Evolutionary conservation across 1,140 invertebrate species (phyloP), one percentile per base, ranked within the genome.

Genomic region (Reticulitermes speratus): DNA sequence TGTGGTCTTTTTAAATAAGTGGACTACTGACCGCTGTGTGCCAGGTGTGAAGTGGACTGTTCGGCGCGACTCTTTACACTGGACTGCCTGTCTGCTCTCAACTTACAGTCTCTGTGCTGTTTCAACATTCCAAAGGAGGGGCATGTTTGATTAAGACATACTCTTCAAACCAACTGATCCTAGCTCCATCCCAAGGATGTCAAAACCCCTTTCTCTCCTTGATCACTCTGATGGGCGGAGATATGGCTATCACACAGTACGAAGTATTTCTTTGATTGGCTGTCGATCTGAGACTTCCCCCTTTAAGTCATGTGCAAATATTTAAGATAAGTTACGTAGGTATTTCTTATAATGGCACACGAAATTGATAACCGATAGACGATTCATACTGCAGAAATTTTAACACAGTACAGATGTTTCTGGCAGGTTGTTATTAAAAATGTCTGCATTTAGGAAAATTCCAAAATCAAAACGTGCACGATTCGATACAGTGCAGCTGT

Each of bases 211-310:
- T 75, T 25, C n/a, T 75, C n/a, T 30, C 65, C 65, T 75, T 12
- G 25, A 75, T 75, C 65, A 30, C 8, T 75, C 65, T 30, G n/a
- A 75, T 75, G 65, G 65, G 65, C 65, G 65, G 65, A 11, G 65
- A 75, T 12, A 30, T 30, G 25, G n/a, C 65, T 75, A 75, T 75
- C 65, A 75, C 9, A 75, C n/a, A n/a, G n/a, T 30, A 75, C n/a
- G 25, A 75, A 8, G 16, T 25, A 75, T 75, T 75, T 75, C 65
- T 75, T 75, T 75, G 65, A 75, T 75, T 75, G 65, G 65, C 65
- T 75, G 65, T 75, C 65, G 65, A 75, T 75, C 65, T 75, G n/a
- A 75, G 65, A n/a, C 65, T 75, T 75, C 65, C 65, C 65, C 25
- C 65, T 75, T 75, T 25, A 30, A 75, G 65, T 25, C 65, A 12